Conservation (phyloP, 2,888 invertebrate genomes). For the Alitta virens region DNA sequence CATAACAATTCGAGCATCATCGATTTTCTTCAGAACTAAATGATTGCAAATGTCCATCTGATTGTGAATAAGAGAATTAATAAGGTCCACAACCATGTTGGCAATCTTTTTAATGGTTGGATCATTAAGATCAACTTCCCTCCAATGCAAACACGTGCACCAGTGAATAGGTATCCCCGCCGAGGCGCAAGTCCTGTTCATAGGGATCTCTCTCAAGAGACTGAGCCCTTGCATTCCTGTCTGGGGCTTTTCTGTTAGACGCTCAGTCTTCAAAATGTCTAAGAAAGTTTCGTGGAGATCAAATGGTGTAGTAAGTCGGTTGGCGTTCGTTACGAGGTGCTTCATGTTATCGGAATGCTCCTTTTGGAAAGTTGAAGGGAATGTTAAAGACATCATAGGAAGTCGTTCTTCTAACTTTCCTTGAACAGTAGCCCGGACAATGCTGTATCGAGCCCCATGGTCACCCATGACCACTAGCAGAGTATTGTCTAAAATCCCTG, state of each 20-base stretch:
- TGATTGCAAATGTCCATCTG: constrained; percentile 13
- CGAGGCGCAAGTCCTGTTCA: constrained; percentile 40
- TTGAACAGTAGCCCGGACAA: constrained; percentile 40
- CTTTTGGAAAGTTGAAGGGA: constrained; percentile 38
- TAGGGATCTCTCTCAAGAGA: constrained; percentile 39
- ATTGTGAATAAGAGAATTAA: constrained; percentile 6
- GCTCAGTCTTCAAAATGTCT: constrained; percentile 34
- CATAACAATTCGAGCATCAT: constrained; percentile 20
- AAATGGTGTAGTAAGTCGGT: constrained; percentile 45
- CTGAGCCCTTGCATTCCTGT: constrained; percentile 37
- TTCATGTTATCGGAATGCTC: constrained; percentile 6
- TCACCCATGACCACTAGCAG: constrained; percentile 47
- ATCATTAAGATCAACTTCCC: constrained; percentile 22
- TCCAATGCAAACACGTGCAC: constrained; percentile 46
- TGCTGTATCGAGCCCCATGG: constrained; percentile 47
- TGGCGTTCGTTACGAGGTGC: constrained; percentile 31
- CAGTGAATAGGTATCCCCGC: constrained; percentile 44
- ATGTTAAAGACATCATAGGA: constrained; percentile 46
- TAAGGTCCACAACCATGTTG: constrained; percentile 5
- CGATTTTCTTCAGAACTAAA: constrained; percentile 15
- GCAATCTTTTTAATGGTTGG: constrained; percentile 3
- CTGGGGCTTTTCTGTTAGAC: background rate
- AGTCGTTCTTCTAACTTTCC: constrained; percentile 51
- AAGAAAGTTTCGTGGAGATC: constrained; percentile 47
- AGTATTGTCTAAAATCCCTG: constrained; percentile 42